These are phyloP conservation scores for Sylvilagus bachmani DNA, from an alignment of 2,113 vertebrate genomes.

Conservation along the genomic window DNA sequence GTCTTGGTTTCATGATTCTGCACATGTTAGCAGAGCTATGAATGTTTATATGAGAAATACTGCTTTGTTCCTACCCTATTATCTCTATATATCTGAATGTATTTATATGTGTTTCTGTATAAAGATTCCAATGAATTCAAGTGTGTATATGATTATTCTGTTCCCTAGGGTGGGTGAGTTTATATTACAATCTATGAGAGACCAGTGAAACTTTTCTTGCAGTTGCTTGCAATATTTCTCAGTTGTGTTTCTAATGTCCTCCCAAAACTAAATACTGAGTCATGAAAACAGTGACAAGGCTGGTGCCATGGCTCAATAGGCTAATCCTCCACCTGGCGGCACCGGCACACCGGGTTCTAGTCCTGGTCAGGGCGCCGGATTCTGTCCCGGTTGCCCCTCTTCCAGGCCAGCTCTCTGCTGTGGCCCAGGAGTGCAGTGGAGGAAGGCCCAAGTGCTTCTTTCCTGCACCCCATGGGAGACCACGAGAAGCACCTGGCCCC, in stretches of 20 bases:
- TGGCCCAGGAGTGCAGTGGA: no score
- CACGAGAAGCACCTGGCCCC: no score
- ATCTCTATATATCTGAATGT: neutral
- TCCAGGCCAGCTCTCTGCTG: no score
- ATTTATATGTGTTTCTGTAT: neutral
- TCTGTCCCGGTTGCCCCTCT: no score
- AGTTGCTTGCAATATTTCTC: conserved; percentile 39
- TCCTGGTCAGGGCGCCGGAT: no score
- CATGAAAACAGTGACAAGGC: neutral
- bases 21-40: neutral
- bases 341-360: no score
- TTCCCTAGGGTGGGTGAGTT: neutral
- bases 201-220: neutral
- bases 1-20: neutral
- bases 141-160: neutral
- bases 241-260: neutral
- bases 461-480: no score
- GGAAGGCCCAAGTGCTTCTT: no score
- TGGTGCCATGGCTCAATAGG: no score
- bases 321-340: no score
- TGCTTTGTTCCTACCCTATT: neutral
- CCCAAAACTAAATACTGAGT: neutral
- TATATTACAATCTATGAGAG: neutral
- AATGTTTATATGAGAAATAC: neutral
- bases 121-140: conserved; percentile 2